Evolutionary conservation across 2,888 invertebrate genomes (phyloP), one percentile per base, ranked within the genome.

Genomic region (Eucriotettix oculatus): DNA sequence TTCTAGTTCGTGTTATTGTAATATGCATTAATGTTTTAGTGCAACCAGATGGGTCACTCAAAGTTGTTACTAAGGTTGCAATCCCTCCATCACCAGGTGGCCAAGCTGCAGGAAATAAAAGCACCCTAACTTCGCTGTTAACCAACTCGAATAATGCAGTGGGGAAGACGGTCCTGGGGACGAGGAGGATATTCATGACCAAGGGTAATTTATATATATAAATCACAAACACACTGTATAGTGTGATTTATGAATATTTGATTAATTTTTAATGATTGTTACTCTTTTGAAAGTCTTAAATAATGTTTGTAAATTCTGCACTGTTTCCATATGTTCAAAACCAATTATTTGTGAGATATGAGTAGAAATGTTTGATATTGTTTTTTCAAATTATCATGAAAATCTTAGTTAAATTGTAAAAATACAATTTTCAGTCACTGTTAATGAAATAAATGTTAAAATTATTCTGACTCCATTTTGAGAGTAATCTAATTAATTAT

Each of bases 171-270:
- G 79, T 85, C 41, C 79, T 85, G 54, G 84, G 82, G 57, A 78
- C 80, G 57, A 75, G 84, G 68, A 75, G 83, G 68, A 86, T 87
- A 65, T 83, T 85, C 64, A 86, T 87, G 86, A 85, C 86, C 0
- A 87, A 87, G 74, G 82, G 84, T 75, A 66, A 68, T n/a, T 11
- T 16, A 29, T 42, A 56, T 40, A 56, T 12, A 16, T 14, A 14
- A 40, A 3, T 29, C 40, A 54, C 16, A 12, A 16, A 10, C 2
- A 54, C 12, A 12, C 9, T 54, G 11, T 29, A 54, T 1, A 5
- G 7, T 29, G 29, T 29, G 29, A 29, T 29, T 29, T 5, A 5
- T 29, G 29, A 29, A 29, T 29, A 29, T 29, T 29, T 58, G 9
- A 54, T 16, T 59, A 29, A 17, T 5, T n/a, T 57, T 54, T 42